Evolutionary conservation across 2,797 vertebrate species (phyloP).

Genomic region (Kryptolebias ocellatus): DNA sequence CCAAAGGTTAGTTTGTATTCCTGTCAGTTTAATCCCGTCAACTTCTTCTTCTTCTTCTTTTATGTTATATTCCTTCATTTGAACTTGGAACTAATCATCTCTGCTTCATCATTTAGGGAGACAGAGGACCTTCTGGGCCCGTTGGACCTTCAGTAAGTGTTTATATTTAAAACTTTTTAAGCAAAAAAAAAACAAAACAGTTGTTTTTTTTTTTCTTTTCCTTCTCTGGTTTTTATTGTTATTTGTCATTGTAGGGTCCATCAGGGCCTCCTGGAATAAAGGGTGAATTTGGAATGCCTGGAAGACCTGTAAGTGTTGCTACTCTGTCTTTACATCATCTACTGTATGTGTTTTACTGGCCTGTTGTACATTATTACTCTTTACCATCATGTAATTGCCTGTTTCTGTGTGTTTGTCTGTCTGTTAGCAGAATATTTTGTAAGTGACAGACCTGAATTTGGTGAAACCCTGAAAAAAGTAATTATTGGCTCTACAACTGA

Average conservation of each 20-base stretch:
- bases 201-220: too few relatives aligned
- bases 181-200: too few relatives aligned
- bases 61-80: neutral
- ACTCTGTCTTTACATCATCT: neutral
- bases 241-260: conserved; percentile 67
- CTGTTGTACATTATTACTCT: too few relatives aligned
- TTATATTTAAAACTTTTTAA: neutral
- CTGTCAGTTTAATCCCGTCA: too few relatives aligned
- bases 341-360: neutral
- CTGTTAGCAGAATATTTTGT: too few relatives aligned
- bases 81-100: conserved; percentile 4
- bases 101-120: conserved; percentile 68
- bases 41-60: neutral
- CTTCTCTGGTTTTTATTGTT: neutral
- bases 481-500: too few relatives aligned
- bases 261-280: conserved; percentile 85
- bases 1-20: conserved; percentile 65
- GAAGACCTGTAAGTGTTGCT: conserved; percentile 89
- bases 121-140: conserved; percentile 75
- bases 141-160: conserved; percentile 79
- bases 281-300: conserved; percentile 96
- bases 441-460: too few relatives aligned
- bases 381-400: too few relatives aligned
- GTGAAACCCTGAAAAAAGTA: too few relatives aligned
- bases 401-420: too few relatives aligned